phyloP scores from a whole-genome alignment of 2,797 vertebrate genomes.

The Pogoniulus pusillus region DNA sequence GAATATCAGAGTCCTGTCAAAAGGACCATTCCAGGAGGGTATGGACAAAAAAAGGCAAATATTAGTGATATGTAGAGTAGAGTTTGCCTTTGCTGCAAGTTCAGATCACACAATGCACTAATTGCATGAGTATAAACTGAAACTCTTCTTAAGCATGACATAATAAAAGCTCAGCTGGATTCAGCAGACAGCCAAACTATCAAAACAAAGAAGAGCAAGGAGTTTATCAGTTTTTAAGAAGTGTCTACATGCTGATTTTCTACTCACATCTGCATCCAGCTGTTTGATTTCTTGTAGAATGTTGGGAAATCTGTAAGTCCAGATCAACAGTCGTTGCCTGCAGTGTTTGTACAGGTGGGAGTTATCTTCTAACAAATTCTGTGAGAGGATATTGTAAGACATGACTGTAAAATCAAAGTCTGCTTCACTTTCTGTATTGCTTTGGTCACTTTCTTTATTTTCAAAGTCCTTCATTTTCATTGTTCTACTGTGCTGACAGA shows the following conservation, averaged over 20 bases:
- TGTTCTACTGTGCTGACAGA: slow-evolving; percentile 71
- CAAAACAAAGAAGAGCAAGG: not conserved
- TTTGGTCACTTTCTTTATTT: slow-evolving; percentile 56
- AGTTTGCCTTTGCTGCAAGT: not conserved
- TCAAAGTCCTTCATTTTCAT: slow-evolving; percentile 2
- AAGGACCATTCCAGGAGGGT: not conserved
- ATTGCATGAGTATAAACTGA: not conserved
- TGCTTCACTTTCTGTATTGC: slow-evolving; percentile 46
- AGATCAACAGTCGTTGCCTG: slow-evolving; percentile 77
- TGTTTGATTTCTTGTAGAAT: slow-evolving; percentile 87
- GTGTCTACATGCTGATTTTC: not conserved
- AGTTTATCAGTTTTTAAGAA: not conserved
- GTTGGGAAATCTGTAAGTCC: slow-evolving; percentile 87
- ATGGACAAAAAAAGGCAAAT: not conserved
- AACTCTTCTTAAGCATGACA: not conserved
- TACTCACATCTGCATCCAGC: slow-evolving; percentile 90
- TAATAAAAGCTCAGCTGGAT: not conserved
- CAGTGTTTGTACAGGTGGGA: slow-evolving; percentile 91
- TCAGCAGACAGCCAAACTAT: not conserved
- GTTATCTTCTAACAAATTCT: slow-evolving; percentile 91
- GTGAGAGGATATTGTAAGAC: slow-evolving; percentile 97
- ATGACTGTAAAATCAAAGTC: slow-evolving; percentile 92
- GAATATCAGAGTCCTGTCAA: not conserved
- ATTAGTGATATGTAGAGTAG: not conserved
- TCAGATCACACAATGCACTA: not conserved